These are phyloP conservation scores for Drosophila quadrilineata DNA, from an alignment of 1,140 invertebrate species.

Conservation along the genomic window DNA sequence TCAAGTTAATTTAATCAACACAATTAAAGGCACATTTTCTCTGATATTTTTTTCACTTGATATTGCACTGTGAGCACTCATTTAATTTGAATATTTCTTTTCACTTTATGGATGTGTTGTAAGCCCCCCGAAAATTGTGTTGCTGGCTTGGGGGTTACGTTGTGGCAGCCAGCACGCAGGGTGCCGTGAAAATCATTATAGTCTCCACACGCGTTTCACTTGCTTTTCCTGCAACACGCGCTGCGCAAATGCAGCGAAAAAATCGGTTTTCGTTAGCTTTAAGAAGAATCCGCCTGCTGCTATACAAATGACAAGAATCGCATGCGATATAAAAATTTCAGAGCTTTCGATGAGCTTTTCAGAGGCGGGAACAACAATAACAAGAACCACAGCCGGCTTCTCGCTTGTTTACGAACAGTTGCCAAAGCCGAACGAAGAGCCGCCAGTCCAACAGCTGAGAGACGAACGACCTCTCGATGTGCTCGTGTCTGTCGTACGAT, in stretches of 20 bases:
- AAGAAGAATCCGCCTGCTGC: constrained; percentile 26
- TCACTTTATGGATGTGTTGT: neutral
- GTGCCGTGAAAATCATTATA: constrained; percentile 16
- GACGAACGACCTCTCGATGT: neutral
- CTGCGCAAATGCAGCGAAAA: constrained; percentile 70
- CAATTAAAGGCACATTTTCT: neutral
- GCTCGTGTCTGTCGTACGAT: neutral
- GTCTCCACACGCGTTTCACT: constrained; percentile 41
- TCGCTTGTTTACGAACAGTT: constrained; percentile 55
- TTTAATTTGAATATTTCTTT: constrained; percentile 23
- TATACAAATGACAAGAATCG: constrained; percentile 17
- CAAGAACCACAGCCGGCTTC: constrained; percentile 51
- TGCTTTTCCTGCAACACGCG: constrained; percentile 61
- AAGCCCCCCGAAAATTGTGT: neutral
- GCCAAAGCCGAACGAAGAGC: constrained; percentile 6
- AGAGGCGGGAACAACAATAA: constrained; percentile 16
- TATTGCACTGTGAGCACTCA: neutral
- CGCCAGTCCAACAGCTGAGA: constrained; percentile 37
- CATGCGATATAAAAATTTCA: constrained; percentile 15
- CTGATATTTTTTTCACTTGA: neutral
- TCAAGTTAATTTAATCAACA: neutral
- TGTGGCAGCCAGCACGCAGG: neutral
- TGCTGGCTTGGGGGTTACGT: neutral
- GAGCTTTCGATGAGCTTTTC: constrained; percentile 34
- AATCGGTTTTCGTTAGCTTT: constrained; percentile 32